Percentiles rank a stretch among this genome's conserved stretches.
phyloP scores from a whole-genome alignment of 2,797 vertebrate genomes.

The Limnodromus scolopaceus region DNA sequence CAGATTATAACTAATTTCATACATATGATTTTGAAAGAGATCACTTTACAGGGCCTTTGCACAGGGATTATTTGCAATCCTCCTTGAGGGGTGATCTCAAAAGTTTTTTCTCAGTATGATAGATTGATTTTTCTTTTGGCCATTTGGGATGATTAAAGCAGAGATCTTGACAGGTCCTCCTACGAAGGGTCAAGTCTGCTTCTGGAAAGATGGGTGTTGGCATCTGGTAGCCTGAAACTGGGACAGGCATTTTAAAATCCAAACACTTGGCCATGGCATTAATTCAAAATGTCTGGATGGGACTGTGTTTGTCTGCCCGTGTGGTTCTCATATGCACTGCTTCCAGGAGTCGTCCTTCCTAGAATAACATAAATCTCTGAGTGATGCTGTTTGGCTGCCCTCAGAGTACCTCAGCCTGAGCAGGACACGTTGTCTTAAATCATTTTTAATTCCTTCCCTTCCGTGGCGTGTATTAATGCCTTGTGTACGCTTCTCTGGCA shows the following conservation, averaged over 20 bases:
- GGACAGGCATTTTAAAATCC: conserved; percentile 40
- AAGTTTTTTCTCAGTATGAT: conserved; percentile 67
- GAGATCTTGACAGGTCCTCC: conserved; percentile 45
- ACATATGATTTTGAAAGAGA: conserved; percentile 76
- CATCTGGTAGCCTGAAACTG: conserved; percentile 44
- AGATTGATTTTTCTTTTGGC: conserved; percentile 57
- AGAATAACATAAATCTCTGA: not conserved
- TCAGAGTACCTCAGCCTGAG: not conserved
- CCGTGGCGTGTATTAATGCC: not conserved
- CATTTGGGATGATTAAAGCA: conserved; percentile 61
- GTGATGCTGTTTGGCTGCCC: conserved; percentile 9
- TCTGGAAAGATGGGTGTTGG: conserved; percentile 42
- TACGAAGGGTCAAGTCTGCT: conserved; percentile 49
- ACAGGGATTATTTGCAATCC: conserved; percentile 73
- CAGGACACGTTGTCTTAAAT: not conserved
- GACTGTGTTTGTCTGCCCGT: not conserved
- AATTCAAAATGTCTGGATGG: conserved; percentile 49
- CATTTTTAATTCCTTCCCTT: not conserved
- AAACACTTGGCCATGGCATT: conserved; percentile 23
- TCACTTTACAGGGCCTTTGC: conserved; percentile 76
- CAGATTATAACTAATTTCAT: conserved; percentile 78
- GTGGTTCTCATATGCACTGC: not conserved
- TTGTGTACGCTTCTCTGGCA: not conserved
- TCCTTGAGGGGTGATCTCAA: conserved; percentile 67
- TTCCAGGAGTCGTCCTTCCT: conserved; percentile 31